These are phyloP conservation scores for Narcine bancroftii DNA, from an alignment of 2,113 vertebrate species.

Conservation along the genomic window DNA sequence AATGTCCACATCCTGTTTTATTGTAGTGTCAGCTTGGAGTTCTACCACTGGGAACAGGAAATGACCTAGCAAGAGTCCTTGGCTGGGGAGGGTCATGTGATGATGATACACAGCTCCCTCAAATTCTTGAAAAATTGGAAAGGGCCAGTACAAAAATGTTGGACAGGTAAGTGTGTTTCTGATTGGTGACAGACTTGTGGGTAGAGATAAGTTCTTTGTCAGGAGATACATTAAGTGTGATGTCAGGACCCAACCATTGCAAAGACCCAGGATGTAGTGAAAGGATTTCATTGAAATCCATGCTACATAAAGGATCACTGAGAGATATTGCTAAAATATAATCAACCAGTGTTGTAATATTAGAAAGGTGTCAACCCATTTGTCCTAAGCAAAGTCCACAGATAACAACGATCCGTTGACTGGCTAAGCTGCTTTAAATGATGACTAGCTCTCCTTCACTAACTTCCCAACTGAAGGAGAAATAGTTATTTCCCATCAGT, in stretches of 20 bases:
- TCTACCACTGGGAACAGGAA: slow-evolving; percentile 86
- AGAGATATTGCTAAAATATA: neutral
- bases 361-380: neutral
- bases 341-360: neutral
- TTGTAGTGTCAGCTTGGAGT: slow-evolving; percentile 91
- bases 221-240: neutral
- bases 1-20: neutral
- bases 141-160: slow-evolving; percentile 96
- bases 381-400: no score
- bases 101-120: slow-evolving; percentile 89
- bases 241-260: no score
- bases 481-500: neutral
- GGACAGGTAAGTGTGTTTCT: slow-evolving; percentile 66
- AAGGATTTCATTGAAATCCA: neutral
- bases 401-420: neutral
- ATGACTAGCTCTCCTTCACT: neutral
- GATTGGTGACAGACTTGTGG: neutral
- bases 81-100: slow-evolving; percentile 94
- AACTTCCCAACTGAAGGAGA: neutral
- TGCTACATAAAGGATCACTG: neutral
- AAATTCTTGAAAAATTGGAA: slow-evolving; percentile 92
- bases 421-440: neutral
- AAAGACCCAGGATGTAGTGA: no score
- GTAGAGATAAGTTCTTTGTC: neutral
- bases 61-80: slow-evolving; percentile 91